Base-by-base conservation (phyloP, 2,113 vertebrate species). In the Carettochelys insculpta region DNA sequence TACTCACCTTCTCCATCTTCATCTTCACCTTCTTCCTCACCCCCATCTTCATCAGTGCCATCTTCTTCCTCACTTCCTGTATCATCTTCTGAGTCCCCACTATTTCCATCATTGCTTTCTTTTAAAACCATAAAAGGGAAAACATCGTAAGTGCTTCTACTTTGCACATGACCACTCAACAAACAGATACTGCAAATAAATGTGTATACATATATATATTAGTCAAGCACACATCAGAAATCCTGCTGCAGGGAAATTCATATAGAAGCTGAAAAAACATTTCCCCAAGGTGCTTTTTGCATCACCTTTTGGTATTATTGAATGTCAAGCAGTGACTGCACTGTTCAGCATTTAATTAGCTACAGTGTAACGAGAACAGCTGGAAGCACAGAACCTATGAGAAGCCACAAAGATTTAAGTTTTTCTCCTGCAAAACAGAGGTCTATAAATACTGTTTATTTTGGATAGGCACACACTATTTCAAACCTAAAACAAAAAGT, bases 1-100 rank as follows among this genome's bases (percentile, higher is more conserved):
- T 3, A 94, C 77, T n/a, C 85, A 80, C 96, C 97, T 83, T 97
- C 97, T 94, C 92, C 97, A 97, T 98, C 97, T 86, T 98, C 97
- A 94, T 97, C 97, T 87, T 96, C 98, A 75, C 98, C 98, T 16
- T 97, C 98, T 7, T 98, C 98, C 48, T 97, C 97, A 2, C 83
- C 97, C 6, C 97, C 98, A 2, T 96, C 98, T 11, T 96, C 98
- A n/a, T 97, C 97, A 31, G 97, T 97, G 17, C 95, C 96, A 17
- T 97, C 98, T 10, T 97, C 98, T 10, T 97, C 98, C 48, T 97
- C 98, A 10, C 97, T 97, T 51, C 86, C 92, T 0, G 97, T 97
- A 52, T 98, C 97, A 17, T 96, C 98, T 53, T 97, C 98, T 6
- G 97, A 98, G 82, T 86, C 96, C 50, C 97, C 97, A 10, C 96